These are phyloP conservation scores for Pomatostomus ruficeps DNA, from an alignment of 2,113 vertebrate genomes.

Conservation along the genomic window DNA sequence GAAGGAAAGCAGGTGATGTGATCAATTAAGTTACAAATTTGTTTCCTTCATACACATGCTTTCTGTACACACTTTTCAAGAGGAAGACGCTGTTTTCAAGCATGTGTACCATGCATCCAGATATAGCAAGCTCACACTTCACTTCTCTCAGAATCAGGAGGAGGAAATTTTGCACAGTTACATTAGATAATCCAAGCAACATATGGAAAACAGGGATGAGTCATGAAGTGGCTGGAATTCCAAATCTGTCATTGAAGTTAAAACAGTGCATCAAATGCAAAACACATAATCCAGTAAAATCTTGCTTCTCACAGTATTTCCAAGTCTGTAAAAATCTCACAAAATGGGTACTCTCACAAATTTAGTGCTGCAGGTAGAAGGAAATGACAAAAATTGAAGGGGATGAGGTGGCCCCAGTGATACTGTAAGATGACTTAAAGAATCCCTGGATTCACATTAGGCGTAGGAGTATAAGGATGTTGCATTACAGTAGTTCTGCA, in stretches of 20 bases:
- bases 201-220: neutral
- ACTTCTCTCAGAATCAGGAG: neutral
- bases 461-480: neutral
- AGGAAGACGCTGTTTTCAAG: neutral
- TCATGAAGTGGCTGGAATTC: neutral
- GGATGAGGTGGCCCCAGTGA: fast-evolving
- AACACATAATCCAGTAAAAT: neutral
- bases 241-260: neutral
- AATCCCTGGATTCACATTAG: neutral
- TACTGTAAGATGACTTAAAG: neutral
- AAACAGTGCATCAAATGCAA: neutral
- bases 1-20: neutral
- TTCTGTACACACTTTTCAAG: neutral
- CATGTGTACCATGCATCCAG: fast-evolving
- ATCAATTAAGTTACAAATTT: neutral
- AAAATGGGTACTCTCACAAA: neutral
- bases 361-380: neutral
- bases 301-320: neutral
- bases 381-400: neutral
- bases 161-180: neutral
- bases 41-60: neutral
- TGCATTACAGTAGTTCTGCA: neutral
- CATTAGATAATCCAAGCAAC: neutral
- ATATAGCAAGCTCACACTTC: fast-evolving
- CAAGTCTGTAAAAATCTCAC: too few species aligned